Percentiles rank a stretch among this genome's conserved stretches.
Evolutionary conservation across 2,113 vertebrate species (phyloP).

Genomic region (Tychaedon coryphoeus): DNA sequence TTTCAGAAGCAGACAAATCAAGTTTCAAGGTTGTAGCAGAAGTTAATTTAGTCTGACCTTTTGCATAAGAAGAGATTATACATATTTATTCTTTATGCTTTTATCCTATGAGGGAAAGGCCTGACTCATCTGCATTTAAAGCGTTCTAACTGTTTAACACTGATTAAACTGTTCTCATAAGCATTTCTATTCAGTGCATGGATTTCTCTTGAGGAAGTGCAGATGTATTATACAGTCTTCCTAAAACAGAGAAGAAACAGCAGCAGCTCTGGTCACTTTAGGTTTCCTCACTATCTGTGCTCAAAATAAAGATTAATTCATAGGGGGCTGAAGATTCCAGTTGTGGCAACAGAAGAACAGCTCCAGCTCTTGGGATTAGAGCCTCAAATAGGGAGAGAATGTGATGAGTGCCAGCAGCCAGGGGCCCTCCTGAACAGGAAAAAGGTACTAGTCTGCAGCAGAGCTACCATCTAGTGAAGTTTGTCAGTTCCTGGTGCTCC

Average conservation of each 20-base stretch:
- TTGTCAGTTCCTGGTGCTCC: neutral
- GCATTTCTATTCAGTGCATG: neutral
- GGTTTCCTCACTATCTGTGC: neutral
- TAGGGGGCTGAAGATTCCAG: neutral
- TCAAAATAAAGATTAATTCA: neutral
- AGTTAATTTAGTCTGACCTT: constrained; percentile 22
- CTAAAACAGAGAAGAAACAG: neutral
- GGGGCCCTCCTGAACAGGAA: neutral
- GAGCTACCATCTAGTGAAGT: neutral
- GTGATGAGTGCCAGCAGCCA: neutral
- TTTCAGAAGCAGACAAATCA: neutral
- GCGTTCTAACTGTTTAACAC: neutral
- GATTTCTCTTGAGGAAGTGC: neutral
- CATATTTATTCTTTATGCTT: constrained; percentile 10
- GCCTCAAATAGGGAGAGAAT: neutral
- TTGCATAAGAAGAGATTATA: neutral
- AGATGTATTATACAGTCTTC: neutral
- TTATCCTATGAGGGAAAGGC: neutral
- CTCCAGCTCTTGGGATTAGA: neutral
- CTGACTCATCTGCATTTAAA: constrained; percentile 14
- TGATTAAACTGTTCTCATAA: neutral
- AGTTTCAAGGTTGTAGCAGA: neutral
- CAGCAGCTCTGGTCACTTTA: neutral
- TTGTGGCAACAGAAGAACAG: neutral
- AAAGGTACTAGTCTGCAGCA: neutral